These are phyloP conservation scores for Lepus europaeus DNA, from an alignment of 2,113 vertebrate species.

Conservation along the genomic window DNA sequence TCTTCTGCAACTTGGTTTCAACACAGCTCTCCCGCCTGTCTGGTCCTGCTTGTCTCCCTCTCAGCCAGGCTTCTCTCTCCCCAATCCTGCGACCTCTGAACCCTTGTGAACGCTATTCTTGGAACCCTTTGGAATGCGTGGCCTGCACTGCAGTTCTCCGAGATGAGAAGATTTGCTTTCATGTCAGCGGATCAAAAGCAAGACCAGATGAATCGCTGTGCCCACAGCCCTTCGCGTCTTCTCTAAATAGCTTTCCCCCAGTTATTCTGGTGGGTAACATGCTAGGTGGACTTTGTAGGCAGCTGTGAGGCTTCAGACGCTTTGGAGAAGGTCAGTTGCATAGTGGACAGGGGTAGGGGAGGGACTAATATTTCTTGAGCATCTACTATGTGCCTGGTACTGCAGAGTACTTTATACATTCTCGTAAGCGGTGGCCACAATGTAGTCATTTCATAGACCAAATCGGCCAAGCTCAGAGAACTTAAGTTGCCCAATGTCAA, in stretches of 20 bases:
- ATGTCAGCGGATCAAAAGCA: neutral
- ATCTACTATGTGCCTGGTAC: neutral
- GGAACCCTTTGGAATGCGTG: neutral
- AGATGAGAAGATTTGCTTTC: neutral
- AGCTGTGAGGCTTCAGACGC: neutral
- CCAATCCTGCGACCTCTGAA: accelerated
- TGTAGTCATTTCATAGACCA: neutral
- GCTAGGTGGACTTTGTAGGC: neutral
- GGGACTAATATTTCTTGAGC: neutral
- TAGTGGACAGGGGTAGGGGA: neutral
- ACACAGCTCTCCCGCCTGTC: neutral
- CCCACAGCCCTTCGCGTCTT: neutral
- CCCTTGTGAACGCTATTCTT: neutral
- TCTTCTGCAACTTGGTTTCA: neutral
- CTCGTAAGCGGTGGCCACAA: neutral
- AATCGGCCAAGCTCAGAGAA: neutral
- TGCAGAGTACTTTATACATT: neutral
- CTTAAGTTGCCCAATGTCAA: neutral
- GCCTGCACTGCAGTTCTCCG: neutral
- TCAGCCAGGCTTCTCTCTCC: neutral
- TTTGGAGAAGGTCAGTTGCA: neutral
- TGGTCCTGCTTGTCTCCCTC: neutral
- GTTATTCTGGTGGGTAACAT: neutral
- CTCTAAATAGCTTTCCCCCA: neutral
- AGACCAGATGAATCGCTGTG: neutral